Base-by-base conservation (phyloP, 2,113 vertebrate species). In the Alethe diademata region DNA sequence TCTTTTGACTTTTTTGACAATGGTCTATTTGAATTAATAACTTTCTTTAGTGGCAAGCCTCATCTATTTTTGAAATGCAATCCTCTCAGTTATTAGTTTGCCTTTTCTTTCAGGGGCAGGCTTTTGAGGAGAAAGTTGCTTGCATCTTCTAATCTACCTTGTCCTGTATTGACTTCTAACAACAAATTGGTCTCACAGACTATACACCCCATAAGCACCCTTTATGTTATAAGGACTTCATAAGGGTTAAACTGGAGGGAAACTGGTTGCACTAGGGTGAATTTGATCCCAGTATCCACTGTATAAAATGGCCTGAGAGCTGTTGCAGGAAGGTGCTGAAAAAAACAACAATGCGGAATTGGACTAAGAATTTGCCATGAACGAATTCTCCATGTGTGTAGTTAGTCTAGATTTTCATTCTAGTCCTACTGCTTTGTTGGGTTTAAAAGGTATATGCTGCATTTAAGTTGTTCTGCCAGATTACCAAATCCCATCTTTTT, bases 321-420 rank as follows among this genome's bases (percentile, higher is more conserved):
- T 29, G 8, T 48, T 62, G 72, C 1, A 6, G 58, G 29, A 74
- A 81, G 45, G 20, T 36, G n/a, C 64, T 76, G 31, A 20, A 28
- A 85, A 74, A 78, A 78, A 2, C 8, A 73, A 33, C 35, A 70
- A 5, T 23, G 38, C 2, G 1, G 38, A 64, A 78, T 23, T 54
- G 25, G 23, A 62, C 20, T 6, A 42, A 66, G 25, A 62, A 36
- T 51, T 69, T 83, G 36, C 58, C 36, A 6, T 26, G 14, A 60
- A 6, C 0, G 0, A 47, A 25, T 53, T 74, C 42, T 4, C 38
- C 6, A 0, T 15, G 29, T 54, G 18, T 26, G 0, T 56, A 19
- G 22, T 48, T 72, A 40, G 43, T 47, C 20, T 64, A 43, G 70
- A 71, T 62, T 82, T 85, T 72, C 5, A 10, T 75, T 74, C 51